A percentile compares a stretch with the other conserved stretches of the same genome.
Conservation (phyloP, 2,113 vertebrate species). For the Boulengeromyrus knoepffleri region DNA sequence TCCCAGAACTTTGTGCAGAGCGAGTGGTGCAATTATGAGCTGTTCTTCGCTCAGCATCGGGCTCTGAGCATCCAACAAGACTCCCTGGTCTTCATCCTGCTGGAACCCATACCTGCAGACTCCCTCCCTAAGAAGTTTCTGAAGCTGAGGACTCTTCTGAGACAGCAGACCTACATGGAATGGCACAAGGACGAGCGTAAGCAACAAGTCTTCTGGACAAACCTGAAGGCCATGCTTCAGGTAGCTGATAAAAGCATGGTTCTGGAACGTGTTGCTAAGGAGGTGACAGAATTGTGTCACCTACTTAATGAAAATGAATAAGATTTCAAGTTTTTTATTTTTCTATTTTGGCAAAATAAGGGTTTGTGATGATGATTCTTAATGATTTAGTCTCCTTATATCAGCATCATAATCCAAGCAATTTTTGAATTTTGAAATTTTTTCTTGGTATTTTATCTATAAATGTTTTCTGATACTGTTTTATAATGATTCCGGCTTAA, state of each 20-base stretch:
- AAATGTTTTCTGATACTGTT: background rate
- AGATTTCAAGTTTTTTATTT: background rate
- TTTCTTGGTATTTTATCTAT: background rate
- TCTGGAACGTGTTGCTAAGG: background rate
- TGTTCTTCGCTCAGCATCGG: conserved; percentile 30
- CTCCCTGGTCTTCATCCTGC: conserved; percentile 30
- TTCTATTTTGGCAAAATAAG: background rate
- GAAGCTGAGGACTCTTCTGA: conserved; percentile 29
- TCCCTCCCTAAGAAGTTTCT: conserved; percentile 31
- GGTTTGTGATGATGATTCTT: background rate
- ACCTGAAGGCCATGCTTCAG: conserved; percentile 19
- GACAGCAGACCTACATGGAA: conserved; percentile 26
- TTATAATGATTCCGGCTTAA: background rate
- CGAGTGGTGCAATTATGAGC: conserved; percentile 60
- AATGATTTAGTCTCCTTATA: background rate
- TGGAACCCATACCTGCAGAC: conserved; percentile 31
- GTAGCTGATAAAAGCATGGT: background rate
- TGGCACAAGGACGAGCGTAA: conserved; percentile 24
- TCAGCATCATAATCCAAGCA: background rate
- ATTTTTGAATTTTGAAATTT: background rate
- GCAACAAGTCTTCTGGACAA: conserved; percentile 25
- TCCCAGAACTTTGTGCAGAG: conserved; percentile 54
- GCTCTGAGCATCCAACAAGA: conserved; percentile 22
- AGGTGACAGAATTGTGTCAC: background rate
- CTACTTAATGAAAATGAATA: background rate